phyloP scores from a whole-genome alignment of 2,113 vertebrate genomes.

The Epinephelus fuscoguttatus region DNA sequence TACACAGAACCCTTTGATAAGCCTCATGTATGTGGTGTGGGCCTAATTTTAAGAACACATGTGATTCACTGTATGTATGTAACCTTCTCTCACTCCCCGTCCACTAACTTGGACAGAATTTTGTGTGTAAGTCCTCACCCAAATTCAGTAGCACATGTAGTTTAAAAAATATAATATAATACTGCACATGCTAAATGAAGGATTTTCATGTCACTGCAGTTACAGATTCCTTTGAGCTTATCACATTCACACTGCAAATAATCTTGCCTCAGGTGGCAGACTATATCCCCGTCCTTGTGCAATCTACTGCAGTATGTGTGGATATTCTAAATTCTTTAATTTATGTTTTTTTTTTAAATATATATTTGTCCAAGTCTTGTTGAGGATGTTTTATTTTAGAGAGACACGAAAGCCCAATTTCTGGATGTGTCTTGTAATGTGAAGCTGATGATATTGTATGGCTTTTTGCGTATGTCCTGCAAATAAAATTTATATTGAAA shows the following conservation, averaged over 20 bases:
- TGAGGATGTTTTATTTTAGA: slow-evolving; percentile 54
- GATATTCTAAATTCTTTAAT: slow-evolving; percentile 43
- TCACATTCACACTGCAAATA: slow-evolving; percentile 14
- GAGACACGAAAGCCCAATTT: slow-evolving; percentile 36
- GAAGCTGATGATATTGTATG: slow-evolving; percentile 68
- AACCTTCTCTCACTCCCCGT: neutral
- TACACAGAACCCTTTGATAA: slow-evolving; percentile 11
- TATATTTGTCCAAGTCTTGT: slow-evolving; percentile 39
- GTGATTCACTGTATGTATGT: slow-evolving; percentile 29
- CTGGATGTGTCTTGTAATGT: slow-evolving; percentile 68
- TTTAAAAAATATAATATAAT: neutral
- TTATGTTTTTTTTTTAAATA: slow-evolving; percentile 28
- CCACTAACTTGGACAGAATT: slow-evolving; percentile 11
- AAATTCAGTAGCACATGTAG: slow-evolving; percentile 29
- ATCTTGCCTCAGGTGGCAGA: slow-evolving; percentile 30
- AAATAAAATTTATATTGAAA: slow-evolving; percentile 83
- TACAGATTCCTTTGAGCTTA: slow-evolving; percentile 19
- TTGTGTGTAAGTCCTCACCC: neutral
- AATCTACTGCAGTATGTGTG: slow-evolving; percentile 63
- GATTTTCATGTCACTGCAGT: neutral
- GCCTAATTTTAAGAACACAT: neutral
- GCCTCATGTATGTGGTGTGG: neutral
- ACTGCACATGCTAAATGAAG: neutral
- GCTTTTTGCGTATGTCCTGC: slow-evolving; percentile 76
- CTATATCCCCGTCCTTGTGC: slow-evolving; percentile 34